Evolutionary conservation across 2,113 vertebrate species (phyloP), one percentile per base, ranked within the genome.

Genomic region (Oncorhynchus tshawytscha): DNA sequence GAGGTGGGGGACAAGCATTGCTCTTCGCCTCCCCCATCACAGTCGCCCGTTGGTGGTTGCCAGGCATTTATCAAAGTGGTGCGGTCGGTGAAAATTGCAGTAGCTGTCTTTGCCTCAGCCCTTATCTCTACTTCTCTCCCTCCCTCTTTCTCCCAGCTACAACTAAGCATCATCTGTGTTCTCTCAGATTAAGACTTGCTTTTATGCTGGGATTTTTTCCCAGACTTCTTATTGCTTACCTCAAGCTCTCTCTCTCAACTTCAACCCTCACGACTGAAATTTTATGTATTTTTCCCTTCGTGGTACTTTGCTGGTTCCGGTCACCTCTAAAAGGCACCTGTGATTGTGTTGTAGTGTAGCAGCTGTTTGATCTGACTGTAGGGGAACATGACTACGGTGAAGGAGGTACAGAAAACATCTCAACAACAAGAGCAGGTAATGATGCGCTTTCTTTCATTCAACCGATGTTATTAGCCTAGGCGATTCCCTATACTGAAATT

Each of bases 371-470:
- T 83, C 83, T 31, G 87, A 78, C 83, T 49, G 86, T 88, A 81
- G 88, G 88, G 84, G 85, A 94, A 81, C 92, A 99, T 99, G 97
- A 98, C 97, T 87, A 98, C 97, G 60, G 95, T 95, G 82, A 98
- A 97, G 94, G 97, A 99, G 81, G 93, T 94, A 75, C 90, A 91
- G 83, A 98, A 98, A 91, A 78, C 95, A 78, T 91, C 86, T 88
- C 96, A 95, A 4, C 96, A 97, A 87, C 97, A 96, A 73, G 97
- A 98, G 2, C 96, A 98, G 97, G 97, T 99, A 96, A 90, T 71
- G 88, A 78, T 24, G 76, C 54, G 74, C 74, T 29, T 70, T 71
- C 62, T 59, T 27, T 66, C n/a, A 54, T 45, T 57, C 69, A 51
- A 16, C 12, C 31, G 20, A 64, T 22, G 4, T 54, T 54, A 54